Evolutionary conservation across 1,140 invertebrate genomes (phyloP).

Genomic region (Anagrus nilaparvatae): DNA sequence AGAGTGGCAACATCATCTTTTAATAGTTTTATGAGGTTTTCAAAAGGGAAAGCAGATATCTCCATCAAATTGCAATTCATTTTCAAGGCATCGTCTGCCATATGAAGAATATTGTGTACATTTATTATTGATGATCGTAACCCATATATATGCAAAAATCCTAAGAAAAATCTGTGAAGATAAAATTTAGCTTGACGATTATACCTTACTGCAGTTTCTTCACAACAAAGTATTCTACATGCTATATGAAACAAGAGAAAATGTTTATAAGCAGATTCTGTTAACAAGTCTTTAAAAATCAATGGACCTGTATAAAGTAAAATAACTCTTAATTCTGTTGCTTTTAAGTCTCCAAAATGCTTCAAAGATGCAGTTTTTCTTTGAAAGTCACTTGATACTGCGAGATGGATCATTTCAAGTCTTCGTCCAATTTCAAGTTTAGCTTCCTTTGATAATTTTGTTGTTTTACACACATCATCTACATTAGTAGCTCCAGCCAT

Average conservation of each 20-base stretch:
- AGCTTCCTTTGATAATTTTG: background rate
- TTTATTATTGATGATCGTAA: constrained; percentile 2
- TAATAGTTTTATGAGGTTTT: constrained; percentile 8
- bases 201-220: background rate
- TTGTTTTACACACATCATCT: background rate
- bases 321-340: constrained; percentile 4
- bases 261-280: background rate
- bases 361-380: constrained; percentile 1
- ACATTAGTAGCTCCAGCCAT: constrained; percentile 10
- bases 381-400: constrained; percentile 7
- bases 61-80: constrained; percentile 6
- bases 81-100: background rate
- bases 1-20: constrained; percentile 2
- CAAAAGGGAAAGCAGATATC: constrained; percentile 12
- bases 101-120: constrained; percentile 4
- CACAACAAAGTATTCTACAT: constrained; percentile 2
- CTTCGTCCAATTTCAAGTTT: constrained; percentile 6
- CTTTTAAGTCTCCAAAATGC: background rate
- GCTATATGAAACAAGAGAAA: background rate
- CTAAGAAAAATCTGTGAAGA: background rate
- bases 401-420: constrained; percentile 9
- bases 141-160: background rate
- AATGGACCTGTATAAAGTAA: constrained; percentile 3
- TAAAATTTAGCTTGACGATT: background rate
- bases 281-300: constrained; percentile 1